Percentiles rank a stretch among this genome's conserved stretches.
Conservation (phyloP, 2,888 invertebrate genomes). For the Poecilus cupreus region DNA sequence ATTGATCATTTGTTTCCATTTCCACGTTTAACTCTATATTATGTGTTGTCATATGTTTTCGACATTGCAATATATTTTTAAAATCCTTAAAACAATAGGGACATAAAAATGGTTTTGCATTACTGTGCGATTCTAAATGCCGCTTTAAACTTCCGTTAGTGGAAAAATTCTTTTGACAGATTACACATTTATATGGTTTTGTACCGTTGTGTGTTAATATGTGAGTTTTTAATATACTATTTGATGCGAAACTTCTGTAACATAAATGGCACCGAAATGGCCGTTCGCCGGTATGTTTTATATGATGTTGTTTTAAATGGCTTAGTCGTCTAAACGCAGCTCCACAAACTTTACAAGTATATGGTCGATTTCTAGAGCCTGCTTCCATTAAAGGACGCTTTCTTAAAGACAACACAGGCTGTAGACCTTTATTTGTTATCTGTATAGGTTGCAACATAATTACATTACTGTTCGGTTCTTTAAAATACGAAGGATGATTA, state of each 20-base stretch:
- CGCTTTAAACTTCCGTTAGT: constrained; percentile 69
- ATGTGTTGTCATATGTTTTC: constrained; percentile 80
- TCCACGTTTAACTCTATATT: constrained; percentile 40
- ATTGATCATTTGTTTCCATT: constrained; percentile 32
- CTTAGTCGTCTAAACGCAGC: constrained; percentile 75
- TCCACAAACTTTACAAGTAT: constrained; percentile 71
- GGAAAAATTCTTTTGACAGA: constrained; percentile 70
- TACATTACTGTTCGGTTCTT: constrained; percentile 38
- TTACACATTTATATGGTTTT: constrained; percentile 69
- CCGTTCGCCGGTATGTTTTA: constrained; percentile 68
- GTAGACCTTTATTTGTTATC: constrained; percentile 48
- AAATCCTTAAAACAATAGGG: constrained; percentile 78
- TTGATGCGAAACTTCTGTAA: constrained; percentile 74
- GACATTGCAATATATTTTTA: constrained; percentile 74
- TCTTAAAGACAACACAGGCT: constrained; percentile 37
- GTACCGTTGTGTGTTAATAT: constrained; percentile 68
- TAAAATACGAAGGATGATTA: constrained; percentile 35
- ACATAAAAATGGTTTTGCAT: constrained; percentile 75
- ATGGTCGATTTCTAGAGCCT: constrained; percentile 68
- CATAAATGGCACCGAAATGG: constrained; percentile 70
- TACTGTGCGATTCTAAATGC: constrained; percentile 70
- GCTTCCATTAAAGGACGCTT: constrained; percentile 50
- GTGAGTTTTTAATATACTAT: constrained; percentile 73
- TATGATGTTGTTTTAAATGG: constrained; percentile 74
- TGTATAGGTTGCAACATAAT: constrained; percentile 50